These are phyloP conservation scores for Conus canariensis DNA, from an alignment of 2,888 invertebrate species.

Conservation along the genomic window DNA sequence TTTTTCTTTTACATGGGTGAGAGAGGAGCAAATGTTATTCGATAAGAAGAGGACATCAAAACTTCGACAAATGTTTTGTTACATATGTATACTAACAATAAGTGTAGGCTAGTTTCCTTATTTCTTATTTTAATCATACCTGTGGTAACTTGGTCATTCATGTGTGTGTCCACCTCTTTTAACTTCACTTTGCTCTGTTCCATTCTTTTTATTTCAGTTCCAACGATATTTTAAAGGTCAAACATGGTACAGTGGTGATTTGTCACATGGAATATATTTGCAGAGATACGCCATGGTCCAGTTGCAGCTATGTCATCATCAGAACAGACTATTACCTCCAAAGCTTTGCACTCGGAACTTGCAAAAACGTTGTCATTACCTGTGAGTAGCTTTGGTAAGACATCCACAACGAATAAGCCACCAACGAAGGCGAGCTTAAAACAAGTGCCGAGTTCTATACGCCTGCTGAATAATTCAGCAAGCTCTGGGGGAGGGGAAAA, in stretches of 20 bases:
- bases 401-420: slow-evolving; percentile 40
- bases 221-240: no score
- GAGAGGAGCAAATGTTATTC: no score
- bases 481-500: neutral
- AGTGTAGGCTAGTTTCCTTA: no score
- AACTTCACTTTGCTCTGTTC: no score
- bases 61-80: no score
- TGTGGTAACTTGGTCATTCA: no score
- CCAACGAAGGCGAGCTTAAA: slow-evolving; percentile 70
- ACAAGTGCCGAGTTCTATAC: slow-evolving; percentile 65
- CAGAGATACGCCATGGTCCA: slow-evolving; percentile 49
- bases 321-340: slow-evolving; percentile 38
- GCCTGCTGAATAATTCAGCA: slow-evolving; percentile 32
- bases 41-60: no score
- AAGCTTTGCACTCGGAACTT: slow-evolving; percentile 48
- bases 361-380: slow-evolving; percentile 48
- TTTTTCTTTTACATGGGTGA: no score
- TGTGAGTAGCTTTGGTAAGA: slow-evolving; percentile 34
- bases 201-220: no score
- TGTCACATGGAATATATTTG: neutral
- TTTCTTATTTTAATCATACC: no score
- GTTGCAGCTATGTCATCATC: slow-evolving; percentile 41
- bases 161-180: no score
- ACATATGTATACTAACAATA: no score
- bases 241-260: neutral